Base-by-base conservation (phyloP, 2,888 invertebrate species). In the Aporophyla nigra region DNA sequence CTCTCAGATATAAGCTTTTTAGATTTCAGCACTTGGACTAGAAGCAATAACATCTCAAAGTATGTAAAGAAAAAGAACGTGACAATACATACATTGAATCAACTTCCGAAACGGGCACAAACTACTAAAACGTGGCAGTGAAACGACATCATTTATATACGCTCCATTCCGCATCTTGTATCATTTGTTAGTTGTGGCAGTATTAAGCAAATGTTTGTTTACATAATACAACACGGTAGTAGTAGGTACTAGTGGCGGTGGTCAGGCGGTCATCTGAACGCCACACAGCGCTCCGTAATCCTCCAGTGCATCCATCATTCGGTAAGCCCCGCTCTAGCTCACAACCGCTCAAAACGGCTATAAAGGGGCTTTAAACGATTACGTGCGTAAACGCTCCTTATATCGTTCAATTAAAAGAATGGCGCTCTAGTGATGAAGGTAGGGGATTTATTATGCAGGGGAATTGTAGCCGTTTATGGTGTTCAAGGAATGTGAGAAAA, bases 281-380 rank as follows among this genome's bases (percentile, higher is more conserved):
- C 86, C 90, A 83, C 90, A 90, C 91, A 88, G 88, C 91, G 91
- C 62, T 82, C 85, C 86, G 90, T 94, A 94, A 94, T 93, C 94
- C 93, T 78, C 87, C 89, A 93, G 92, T 94, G 94, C 94, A 94
- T 94, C 93, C 92, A 94, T 94, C 94, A 94, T 91, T 90, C 90
- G 74, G 89, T 94, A 94, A 94, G 92, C 94, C 93, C 75, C 89
- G 91, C 91, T 91, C 92, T 90, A 91, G 92, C 92, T 91, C 91
- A 90, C 91, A 90, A 92, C 91, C 91, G 93, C 91, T 93, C 93
- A 93, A 92, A 93, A 92, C 88, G 92, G 93, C 92, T 92, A 93
- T 93, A 92, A 90, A 92, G 90, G 91, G 91, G 91, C 91, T 93
- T 93, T 92, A 91, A 89, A 87, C 90, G 94, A 93, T 94, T 93